phyloP scores from a whole-genome alignment of 1,140 invertebrate genomes.

The Dinoponera quadriceps region DNA sequence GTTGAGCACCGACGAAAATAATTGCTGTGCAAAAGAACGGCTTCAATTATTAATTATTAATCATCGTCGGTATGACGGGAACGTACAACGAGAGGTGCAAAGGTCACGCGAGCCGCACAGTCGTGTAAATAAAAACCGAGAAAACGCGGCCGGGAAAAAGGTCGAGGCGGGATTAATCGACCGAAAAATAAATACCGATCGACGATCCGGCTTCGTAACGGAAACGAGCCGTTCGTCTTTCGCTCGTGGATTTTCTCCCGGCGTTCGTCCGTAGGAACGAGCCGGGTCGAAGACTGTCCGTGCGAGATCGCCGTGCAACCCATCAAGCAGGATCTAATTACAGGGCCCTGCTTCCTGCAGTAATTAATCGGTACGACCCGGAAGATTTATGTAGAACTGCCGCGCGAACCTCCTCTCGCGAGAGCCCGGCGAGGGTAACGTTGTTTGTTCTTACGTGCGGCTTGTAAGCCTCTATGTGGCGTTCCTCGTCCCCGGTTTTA shows the following conservation, averaged over 20 bases:
- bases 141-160: not conserved
- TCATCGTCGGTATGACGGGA: not conserved
- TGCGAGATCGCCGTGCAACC: slow-evolving; percentile 68
- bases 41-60: slow-evolving; percentile 24
- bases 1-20: slow-evolving; percentile 30
- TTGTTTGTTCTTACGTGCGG: slow-evolving; percentile 47
- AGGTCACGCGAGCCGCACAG: not conserved
- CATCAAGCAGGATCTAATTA: slow-evolving; percentile 78
- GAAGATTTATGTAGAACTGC: slow-evolving; percentile 69
- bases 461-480: not conserved
- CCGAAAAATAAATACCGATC: slow-evolving; percentile 7
- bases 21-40: not conserved
- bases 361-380: slow-evolving; percentile 77
- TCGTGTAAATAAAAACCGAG: not conserved
- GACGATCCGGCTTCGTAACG: slow-evolving; percentile 30
- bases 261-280: slow-evolving; percentile 18
- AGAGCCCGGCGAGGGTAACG: not conserved
- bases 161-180: slow-evolving; percentile 17
- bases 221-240: slow-evolving; percentile 20
- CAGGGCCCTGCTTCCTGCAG: slow-evolving; percentile 74
- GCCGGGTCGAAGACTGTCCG: slow-evolving; percentile 62
- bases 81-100: not conserved
- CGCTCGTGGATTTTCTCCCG: slow-evolving; percentile 30
- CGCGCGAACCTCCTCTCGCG: slow-evolving; percentile 9
- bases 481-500: not conserved